phyloP scores from a whole-genome alignment of 2,113 vertebrate genomes.

The Callaeas wilsoni region DNA sequence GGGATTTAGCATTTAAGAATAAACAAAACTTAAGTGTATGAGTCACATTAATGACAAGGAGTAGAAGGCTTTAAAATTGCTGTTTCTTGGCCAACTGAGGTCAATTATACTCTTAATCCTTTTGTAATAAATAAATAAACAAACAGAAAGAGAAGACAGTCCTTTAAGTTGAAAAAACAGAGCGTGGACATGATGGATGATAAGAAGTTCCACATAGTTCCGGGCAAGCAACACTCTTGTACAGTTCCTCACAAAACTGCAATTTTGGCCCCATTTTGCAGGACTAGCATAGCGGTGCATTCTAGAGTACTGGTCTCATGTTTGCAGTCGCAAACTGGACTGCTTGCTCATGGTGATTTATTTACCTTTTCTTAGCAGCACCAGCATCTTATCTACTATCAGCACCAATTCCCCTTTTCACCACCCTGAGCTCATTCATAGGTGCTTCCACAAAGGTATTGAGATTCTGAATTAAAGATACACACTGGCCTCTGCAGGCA shows the following conservation, averaged over 20 bases:
- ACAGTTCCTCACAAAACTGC: background rate
- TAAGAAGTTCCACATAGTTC: background rate
- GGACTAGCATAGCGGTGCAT: background rate
- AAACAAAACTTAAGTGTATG: background rate
- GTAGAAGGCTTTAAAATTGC: background rate
- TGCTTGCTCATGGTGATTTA: background rate
- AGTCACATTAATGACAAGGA: background rate
- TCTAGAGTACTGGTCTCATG: background rate
- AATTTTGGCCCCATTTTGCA: background rate
- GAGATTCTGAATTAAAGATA: background rate
- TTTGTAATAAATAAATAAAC: background rate
- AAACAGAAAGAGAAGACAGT: background rate
- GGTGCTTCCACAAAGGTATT: background rate
- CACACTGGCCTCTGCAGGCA: background rate
- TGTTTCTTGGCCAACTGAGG: background rate
- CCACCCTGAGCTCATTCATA: background rate
- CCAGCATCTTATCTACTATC: background rate
- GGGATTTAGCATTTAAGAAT: background rate
- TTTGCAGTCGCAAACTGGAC: background rate
- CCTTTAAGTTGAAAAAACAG: background rate
- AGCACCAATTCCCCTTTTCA: background rate
- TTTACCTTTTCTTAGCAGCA: background rate
- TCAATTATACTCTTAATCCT: background rate
- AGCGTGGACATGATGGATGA: background rate
- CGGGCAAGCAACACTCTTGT: background rate